Evolutionary conservation across 2,888 invertebrate species (phyloP), one percentile per base, ranked within the genome.

Genomic region (Agonopterix subpropinquella): DNA sequence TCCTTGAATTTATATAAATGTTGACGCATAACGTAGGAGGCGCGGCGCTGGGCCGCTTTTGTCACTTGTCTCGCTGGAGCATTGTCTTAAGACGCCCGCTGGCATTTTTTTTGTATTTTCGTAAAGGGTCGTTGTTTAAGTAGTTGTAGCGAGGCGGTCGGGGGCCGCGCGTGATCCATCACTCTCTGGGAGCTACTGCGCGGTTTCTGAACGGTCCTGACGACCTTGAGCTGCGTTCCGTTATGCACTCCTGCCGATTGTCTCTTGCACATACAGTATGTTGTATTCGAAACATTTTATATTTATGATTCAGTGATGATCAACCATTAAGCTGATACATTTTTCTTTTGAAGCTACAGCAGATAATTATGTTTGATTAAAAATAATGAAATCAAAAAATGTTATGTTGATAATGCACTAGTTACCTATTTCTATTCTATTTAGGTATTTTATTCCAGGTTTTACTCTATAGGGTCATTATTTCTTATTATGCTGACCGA

Each of bases 171-270:
- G 64, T 59, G 68, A 77, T 80, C 76, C 72, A 77, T 78, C 81
- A 73, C 70, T 59, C 58, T 62, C 57, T 64, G 72, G 72, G 66
- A 62, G 82, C 84, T 84, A 83, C 84, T 77, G 84, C 77, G 77
- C 73, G 84, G 84, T 80, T 71, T 46, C 9, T 2, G 41, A 47
- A 48, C 49, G 50, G 36, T 43, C 44, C 48, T 47, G 46, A 37
- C 57, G 59, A 52, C 58, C 59, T 61, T 58, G 51, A 53, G 49
- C 48, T 56, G 53, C 55, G 55, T 54, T 57, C 67, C 63, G 64
- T 67, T 65, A 67, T 11, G 39, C 10, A n/a, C 39, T 39, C 39
- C n/a, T 28, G 28, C 28, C 28, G 28, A 28, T 28, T 28, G 28
- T 28, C 28, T 28, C 7, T 28, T 28, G 28, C 28, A 28, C 0